A percentile compares a stretch with the other conserved stretches of the same genome.
Evolutionary conservation across 1,140 invertebrate genomes (phyloP).

Genomic region (Bombus superbus): DNA sequence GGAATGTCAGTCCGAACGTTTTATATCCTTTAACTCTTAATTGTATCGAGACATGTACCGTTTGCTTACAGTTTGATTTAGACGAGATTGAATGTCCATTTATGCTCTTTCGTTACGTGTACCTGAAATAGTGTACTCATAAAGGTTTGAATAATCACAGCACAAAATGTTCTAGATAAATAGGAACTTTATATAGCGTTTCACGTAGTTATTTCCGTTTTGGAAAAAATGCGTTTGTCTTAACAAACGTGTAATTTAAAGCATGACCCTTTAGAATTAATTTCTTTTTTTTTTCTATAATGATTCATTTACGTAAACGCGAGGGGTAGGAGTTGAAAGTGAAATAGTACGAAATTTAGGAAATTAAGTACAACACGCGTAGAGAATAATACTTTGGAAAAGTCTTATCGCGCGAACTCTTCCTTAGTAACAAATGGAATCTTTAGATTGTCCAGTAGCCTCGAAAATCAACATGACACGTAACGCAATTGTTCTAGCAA

Average conservation of each 20-base stretch:
- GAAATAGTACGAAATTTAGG: not conserved
- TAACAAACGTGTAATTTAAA: too few relatives aligned
- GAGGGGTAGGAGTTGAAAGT: not conserved
- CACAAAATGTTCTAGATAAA: too few relatives aligned
- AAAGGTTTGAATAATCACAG: not conserved
- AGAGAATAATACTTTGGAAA: not conserved
- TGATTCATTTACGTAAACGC: not conserved
- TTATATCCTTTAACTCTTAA: not conserved
- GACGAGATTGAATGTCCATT: too few relatives aligned
- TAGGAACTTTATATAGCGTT: too few relatives aligned
- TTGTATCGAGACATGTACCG: too few relatives aligned
- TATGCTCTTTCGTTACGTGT: too few relatives aligned
- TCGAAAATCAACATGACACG: too few relatives aligned
- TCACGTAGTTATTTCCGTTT: not conserved
- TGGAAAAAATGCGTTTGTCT: too few relatives aligned
- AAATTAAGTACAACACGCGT: not conserved
- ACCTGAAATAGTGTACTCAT: not conserved
- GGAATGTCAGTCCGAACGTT: not conserved
- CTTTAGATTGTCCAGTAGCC: not conserved
- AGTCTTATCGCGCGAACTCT: not conserved
- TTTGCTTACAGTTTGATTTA: too few relatives aligned
- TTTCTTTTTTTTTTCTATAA: not conserved
- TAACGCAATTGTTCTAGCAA: not conserved
- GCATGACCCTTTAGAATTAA: not conserved
- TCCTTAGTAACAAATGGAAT: not conserved